Conservation (phyloP, 2,113 vertebrate genomes). For the Pangasianodon hypophthalmus region DNA sequence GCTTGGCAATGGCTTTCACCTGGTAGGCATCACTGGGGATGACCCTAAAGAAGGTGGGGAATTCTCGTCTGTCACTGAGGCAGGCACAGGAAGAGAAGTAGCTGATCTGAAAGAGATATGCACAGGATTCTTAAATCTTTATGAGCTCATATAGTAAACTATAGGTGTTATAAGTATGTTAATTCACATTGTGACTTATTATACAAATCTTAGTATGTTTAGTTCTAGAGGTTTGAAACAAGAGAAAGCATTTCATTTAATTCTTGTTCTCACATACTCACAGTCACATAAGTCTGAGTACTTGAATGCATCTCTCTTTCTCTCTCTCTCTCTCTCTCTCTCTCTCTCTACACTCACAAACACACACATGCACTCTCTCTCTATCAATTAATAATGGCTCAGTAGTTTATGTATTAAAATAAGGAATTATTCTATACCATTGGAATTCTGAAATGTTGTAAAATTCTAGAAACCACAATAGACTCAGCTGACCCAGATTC, state of each 20-base stretch:
- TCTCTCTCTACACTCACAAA: no score
- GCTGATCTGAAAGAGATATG: constrained; percentile 65
- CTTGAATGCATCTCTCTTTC: neutral
- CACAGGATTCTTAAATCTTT: neutral
- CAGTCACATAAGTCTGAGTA: neutral
- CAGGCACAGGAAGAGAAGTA: constrained; percentile 75
- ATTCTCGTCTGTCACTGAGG: constrained; percentile 69
- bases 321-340: neutral
- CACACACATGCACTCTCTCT: neutral
- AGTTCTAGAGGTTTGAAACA: neutral
- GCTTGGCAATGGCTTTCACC: constrained; percentile 74
- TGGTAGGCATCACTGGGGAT: constrained; percentile 61
- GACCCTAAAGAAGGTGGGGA: constrained; percentile 74
- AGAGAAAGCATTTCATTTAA: neutral
- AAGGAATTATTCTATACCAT: constrained; percentile 60
- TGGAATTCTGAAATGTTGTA: constrained; percentile 66
- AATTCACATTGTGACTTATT: neutral
- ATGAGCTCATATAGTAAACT: neutral
- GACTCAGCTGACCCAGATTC: constrained; percentile 65
- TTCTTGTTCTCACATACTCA: neutral
- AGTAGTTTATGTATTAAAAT: no score
- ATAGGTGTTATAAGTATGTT: neutral
- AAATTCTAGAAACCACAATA: constrained; percentile 73
- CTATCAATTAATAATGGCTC: neutral
- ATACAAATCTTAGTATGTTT: neutral